A percentile compares a stretch with the other conserved stretches of the same genome.
Conservation (phyloP, 1,140 invertebrate genomes). For the Caerostris darwini region DNA sequence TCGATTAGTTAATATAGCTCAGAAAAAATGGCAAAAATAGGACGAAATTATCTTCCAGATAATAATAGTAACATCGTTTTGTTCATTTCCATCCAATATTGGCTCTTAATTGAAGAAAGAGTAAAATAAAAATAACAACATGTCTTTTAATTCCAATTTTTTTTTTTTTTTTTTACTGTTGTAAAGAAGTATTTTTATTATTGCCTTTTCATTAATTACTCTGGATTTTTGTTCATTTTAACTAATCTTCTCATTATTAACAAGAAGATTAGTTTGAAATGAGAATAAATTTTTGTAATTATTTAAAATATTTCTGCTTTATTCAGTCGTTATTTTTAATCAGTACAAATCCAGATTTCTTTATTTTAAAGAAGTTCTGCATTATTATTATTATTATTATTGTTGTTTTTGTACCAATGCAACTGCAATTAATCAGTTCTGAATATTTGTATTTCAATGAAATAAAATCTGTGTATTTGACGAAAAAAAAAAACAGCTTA, state of each 20-base stretch:
- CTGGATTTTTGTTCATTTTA: background rate
- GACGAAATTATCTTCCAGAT: background rate
- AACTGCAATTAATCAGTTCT: no score
- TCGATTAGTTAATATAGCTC: background rate
- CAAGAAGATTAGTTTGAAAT: no score
- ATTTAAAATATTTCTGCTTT: no score
- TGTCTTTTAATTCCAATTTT: background rate
- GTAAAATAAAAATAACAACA: background rate
- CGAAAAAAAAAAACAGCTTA: no score
- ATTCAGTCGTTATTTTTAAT: no score
- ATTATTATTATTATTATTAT: no score
- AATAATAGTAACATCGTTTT: background rate
- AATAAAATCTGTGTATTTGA: no score
- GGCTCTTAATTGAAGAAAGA: background rate
- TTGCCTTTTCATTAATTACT: background rate
- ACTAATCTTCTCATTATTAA: background rate
- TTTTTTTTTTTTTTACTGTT: background rate
- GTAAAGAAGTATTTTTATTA: background rate
- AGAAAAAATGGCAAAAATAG: background rate
- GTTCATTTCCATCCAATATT: background rate
- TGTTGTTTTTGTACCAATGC: no score
- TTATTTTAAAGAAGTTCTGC: no score
- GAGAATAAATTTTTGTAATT: no score
- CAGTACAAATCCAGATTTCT: no score
- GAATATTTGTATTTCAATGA: no score